A percentile compares a stretch with the other conserved stretches of the same genome.
phyloP scores from a whole-genome alignment of 1,140 invertebrate genomes.

The Glossosoma conforme region DNA sequence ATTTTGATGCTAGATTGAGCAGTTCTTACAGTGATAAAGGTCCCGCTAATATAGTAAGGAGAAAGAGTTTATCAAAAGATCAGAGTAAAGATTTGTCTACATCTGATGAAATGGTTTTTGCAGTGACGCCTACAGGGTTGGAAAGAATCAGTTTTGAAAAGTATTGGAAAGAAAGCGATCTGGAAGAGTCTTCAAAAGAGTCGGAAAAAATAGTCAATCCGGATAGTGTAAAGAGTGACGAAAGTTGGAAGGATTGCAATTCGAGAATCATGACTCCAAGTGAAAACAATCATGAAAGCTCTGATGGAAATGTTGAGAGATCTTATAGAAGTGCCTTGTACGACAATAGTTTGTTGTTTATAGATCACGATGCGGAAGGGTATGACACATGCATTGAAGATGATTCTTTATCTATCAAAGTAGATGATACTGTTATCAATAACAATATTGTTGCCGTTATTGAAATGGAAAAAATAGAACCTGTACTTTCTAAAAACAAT shows the following conservation, averaged over 20 bases:
- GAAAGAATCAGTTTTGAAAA: conserved; percentile 48
- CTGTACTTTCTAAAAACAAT: too few relatives aligned
- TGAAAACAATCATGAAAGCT: conserved; percentile 10
- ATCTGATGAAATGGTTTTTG: conserved; percentile 51
- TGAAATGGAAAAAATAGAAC: too few relatives aligned
- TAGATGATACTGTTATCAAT: conserved; percentile 42
- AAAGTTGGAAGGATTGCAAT: conserved; percentile 42
- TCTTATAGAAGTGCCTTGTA: conserved; percentile 19
- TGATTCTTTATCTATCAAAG: conserved; percentile 42
- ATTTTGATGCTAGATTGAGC: conserved; percentile 39
- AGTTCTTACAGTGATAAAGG: conserved; percentile 10
- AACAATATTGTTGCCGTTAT: conserved; percentile 34
- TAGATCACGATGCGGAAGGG: conserved; percentile 47
- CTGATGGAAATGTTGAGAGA: conserved; percentile 15
- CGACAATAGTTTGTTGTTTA: conserved; percentile 33
- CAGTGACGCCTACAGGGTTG: conserved; percentile 46
- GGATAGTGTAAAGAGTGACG: conserved; percentile 41
- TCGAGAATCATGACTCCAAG: conserved; percentile 20
- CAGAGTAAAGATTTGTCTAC: conserved; percentile 49
- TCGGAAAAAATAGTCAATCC: conserved; percentile 31
- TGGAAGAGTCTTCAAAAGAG: conserved; percentile 31
- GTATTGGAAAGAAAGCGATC: conserved; percentile 40
- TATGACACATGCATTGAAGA: conserved; percentile 50
- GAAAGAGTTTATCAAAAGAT: conserved; percentile 40
- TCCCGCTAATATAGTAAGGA: conserved; percentile 7